Conservation (phyloP, 1,140 invertebrate genomes). For the Platyura marginata region DNA sequence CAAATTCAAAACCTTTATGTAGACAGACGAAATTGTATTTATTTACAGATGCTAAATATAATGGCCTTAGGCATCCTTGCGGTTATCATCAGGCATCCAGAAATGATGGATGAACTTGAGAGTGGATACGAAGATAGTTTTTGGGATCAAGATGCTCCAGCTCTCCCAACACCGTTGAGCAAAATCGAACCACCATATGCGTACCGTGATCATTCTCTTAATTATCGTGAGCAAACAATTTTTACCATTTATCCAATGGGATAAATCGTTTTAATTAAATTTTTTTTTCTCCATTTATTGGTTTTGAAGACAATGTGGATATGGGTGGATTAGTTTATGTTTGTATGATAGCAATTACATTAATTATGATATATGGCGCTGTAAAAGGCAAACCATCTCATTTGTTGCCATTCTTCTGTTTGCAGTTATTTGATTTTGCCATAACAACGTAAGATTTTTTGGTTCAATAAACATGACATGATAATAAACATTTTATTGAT, state of each 20-base stretch:
- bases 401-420: slow-evolving; percentile 71
- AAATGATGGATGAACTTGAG: slow-evolving; percentile 33
- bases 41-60: slow-evolving; percentile 46
- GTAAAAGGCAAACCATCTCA: slow-evolving; percentile 61
- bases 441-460: slow-evolving; percentile 50
- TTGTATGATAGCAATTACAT: slow-evolving; percentile 56
- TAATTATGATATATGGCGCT: slow-evolving; percentile 67
- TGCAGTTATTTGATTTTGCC: slow-evolving; percentile 77
- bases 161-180: slow-evolving; percentile 44
- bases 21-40: too few relatives aligned
- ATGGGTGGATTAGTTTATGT: slow-evolving; percentile 57
- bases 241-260: neutral
- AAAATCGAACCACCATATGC: slow-evolving; percentile 41
- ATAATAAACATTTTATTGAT: too few relatives aligned
- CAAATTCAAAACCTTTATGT: too few relatives aligned
- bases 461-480: neutral
- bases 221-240: slow-evolving; percentile 31
- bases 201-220: slow-evolving; percentile 34
- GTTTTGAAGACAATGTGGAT: slow-evolving; percentile 56
- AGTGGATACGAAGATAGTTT: slow-evolving; percentile 19
- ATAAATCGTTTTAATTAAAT: slow-evolving; percentile 1
- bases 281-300: slow-evolving; percentile 6
- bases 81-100: slow-evolving; percentile 50
- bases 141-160: slow-evolving; percentile 26
- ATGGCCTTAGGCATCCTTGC: slow-evolving; percentile 47